phyloP scores from a whole-genome alignment of 64 coral and sea anemone genomes.

The Trachythela sp. region DNA sequence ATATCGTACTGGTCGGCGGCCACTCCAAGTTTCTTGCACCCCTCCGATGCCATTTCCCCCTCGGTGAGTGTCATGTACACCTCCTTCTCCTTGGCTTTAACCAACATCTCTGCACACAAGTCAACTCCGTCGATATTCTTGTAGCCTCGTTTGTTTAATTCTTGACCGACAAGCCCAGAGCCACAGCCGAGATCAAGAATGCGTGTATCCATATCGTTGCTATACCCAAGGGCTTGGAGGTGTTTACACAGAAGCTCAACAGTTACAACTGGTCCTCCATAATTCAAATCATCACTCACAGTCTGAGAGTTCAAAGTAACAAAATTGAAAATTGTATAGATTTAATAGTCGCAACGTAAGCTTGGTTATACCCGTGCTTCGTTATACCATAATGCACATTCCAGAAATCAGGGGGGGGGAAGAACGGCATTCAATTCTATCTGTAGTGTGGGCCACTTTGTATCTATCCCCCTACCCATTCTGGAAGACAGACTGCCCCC shows the following conservation, averaged over 20 bases:
- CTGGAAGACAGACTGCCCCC: no score
- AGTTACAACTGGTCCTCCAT: neutral
- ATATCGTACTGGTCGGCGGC: neutral
- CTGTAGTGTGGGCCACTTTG: no score
- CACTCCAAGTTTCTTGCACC: neutral
- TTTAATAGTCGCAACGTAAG: no score
- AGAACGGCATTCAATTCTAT: no score
- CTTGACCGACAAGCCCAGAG: neutral
- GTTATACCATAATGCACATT: no score
- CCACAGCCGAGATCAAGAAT: conserved; percentile 36
- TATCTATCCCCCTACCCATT: no score
- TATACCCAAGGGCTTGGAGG: neutral
- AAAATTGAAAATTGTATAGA: no score
- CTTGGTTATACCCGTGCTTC: no score
- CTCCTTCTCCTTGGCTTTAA: neutral
- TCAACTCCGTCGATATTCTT: conserved; percentile 24
- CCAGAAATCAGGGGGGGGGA: no score
- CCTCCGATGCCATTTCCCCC: conserved; percentile 10
- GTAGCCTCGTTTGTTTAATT: neutral
- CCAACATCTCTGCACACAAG: conserved; percentile 12
- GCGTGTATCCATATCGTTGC: neutral
- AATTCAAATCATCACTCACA: neutral
- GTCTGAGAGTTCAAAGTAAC: no score
- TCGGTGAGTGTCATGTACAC: neutral
- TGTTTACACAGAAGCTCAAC: neutral